Evolutionary conservation across 2,113 vertebrate species (phyloP).

Genomic region (Verasper variegatus): DNA sequence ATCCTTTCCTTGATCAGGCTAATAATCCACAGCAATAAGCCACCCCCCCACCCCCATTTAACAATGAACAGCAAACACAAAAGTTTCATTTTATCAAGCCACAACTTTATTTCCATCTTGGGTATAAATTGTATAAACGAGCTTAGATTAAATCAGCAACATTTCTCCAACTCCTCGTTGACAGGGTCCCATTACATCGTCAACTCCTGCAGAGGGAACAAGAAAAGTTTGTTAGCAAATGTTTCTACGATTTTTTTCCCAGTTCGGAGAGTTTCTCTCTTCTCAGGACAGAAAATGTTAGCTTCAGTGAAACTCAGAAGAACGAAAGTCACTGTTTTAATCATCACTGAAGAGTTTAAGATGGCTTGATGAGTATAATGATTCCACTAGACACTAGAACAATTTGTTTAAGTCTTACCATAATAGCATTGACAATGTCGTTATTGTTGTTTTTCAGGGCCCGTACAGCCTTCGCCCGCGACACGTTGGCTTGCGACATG

Average conservation of each 20-base stretch:
- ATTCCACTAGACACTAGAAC: not conserved
- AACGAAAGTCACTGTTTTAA: slow-evolving; percentile 81
- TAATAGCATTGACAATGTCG: slow-evolving; percentile 99
- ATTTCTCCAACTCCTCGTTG: slow-evolving; percentile 80
- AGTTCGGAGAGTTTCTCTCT: slow-evolving; percentile 24
- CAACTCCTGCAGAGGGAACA: slow-evolving; percentile 87
- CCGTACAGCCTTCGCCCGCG: slow-evolving; percentile 95
- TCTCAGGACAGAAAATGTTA: slow-evolving; percentile 74
- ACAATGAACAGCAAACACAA: slow-evolving; percentile 17
- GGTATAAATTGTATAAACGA: slow-evolving; percentile 99
- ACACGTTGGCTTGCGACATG: slow-evolving; percentile 99
- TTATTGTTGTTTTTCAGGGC: slow-evolving; percentile 99
- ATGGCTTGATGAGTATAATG: not conserved
- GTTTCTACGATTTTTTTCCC: not conserved
- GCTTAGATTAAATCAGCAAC: slow-evolving; percentile 85
- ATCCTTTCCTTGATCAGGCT: too few species aligned
- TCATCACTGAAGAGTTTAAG: slow-evolving; percentile 74
- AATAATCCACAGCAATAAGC: not conserved
- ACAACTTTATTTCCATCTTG: slow-evolving; percentile 92
- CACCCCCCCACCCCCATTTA: not conserved
- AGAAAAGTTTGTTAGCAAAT: slow-evolving; percentile 31
- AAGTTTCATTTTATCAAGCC: slow-evolving; percentile 88
- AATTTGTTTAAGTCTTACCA: slow-evolving; percentile 85
- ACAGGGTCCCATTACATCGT: slow-evolving; percentile 90
- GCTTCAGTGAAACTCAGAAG: slow-evolving; percentile 79